Evolutionary conservation across 1,140 invertebrate genomes (phyloP).

Genomic region (Galendromus occidentalis): DNA sequence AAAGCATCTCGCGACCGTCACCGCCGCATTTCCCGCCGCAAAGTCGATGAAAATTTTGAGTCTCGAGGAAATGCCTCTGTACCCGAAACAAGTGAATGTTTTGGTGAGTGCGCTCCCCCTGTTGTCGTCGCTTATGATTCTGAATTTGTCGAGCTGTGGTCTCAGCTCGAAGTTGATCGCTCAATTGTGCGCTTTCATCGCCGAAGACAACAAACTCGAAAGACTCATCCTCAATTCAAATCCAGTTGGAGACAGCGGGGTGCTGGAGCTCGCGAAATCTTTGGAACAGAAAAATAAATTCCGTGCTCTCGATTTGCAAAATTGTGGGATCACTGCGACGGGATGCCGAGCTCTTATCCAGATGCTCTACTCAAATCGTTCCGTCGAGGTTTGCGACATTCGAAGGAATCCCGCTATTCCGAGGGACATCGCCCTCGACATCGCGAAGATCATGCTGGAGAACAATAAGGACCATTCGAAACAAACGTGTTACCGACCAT

Average conservation of each 20-base stretch:
- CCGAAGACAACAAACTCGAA: not conserved
- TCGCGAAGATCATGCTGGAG: not conserved
- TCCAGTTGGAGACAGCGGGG: not conserved
- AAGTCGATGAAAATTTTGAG: not conserved
- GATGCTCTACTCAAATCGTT: not conserved
- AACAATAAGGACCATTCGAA: not conserved
- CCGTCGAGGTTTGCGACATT: not conserved
- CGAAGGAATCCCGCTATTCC: not conserved
- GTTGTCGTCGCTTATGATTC: not conserved
- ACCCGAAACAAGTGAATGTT: not conserved
- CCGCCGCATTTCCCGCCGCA: not conserved
- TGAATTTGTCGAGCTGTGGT: not conserved
- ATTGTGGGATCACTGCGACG: not conserved
- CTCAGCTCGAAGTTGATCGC: not conserved
- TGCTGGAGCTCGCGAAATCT: not conserved
- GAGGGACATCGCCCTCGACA: not conserved
- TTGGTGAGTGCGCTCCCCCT: not conserved
- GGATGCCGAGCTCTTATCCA: not conserved
- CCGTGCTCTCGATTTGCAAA: not conserved
- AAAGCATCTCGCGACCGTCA: not conserved
- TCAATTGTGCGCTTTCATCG: not conserved
- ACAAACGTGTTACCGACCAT: not conserved
- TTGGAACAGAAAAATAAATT: not conserved
- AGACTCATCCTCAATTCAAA: not conserved
- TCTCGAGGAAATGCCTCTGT: not conserved